Base-by-base conservation (phyloP, 2,113 vertebrate genomes). In the Dissostichus mawsoni region DNA sequence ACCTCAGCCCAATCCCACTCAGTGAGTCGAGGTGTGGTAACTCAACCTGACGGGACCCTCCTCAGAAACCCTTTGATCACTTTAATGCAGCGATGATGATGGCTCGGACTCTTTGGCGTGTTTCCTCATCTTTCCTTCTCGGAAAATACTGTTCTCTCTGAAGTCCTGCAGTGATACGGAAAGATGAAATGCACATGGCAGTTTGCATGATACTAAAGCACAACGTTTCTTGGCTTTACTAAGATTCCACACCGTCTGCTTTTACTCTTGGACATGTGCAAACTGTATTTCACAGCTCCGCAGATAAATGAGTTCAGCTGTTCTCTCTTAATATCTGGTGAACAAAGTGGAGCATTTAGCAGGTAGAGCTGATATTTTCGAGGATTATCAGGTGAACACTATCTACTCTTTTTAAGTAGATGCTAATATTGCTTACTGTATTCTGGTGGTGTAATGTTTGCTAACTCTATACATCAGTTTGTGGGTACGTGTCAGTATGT, bases 41-140 rank as follows among this genome's bases (percentile, higher is more conserved):
- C 45, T 44, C 50, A 8, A 53, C 50, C 55, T 58, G 85, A 85
- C 81, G 9, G 14, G 74, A 79, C 79, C 82, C 78, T 45, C 57
- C 68, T 13, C 18, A 69, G 33, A 69, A 81, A 59, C 47, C 3
- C 84, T 91, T 91, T 92, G 87, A 90, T 91, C 85, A 76, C 18
- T 56, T 23, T 64, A 63, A 70, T 71, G 55, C 65, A 48, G 58
- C 3, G 1, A 18, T 2, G 53, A 17, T 11, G 59, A 29, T 11
- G 59, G 18, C 59, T 72, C 5, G 33, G 59, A n/a, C 2, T 69
- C 1, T 9, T 36, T 62, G 74, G 80, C 73, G 16, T 10, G 51
- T 62, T 67, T 53, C 74, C 81, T 87, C 68, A 12, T 0, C 77
- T 29, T 25, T 3, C 29, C 29, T 29, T 29, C 29, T 29, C 29